Conservation (phyloP, 2,888 invertebrate species). For the Xanthorhoe designata region DNA sequence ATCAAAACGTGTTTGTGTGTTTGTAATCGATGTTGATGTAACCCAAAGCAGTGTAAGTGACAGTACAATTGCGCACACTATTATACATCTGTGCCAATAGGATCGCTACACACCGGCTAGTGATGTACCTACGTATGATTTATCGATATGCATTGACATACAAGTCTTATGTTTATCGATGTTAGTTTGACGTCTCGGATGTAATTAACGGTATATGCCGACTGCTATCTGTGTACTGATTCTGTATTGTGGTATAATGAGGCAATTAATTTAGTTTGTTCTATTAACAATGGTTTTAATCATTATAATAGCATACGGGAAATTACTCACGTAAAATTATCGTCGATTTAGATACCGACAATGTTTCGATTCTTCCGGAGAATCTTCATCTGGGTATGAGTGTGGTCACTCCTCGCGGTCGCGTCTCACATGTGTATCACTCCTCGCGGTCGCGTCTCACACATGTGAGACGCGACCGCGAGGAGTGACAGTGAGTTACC, state of each 20-base stretch:
- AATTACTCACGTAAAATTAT: too few species aligned
- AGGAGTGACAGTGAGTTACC: too few species aligned
- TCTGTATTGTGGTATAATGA: conserved; percentile 21
- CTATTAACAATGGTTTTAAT: neutral
- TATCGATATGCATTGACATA: conserved; percentile 61
- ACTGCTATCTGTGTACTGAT: conserved; percentile 37
- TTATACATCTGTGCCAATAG: conserved; percentile 10
- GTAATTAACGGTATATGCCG: conserved; percentile 52
- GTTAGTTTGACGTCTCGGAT: conserved; percentile 52
- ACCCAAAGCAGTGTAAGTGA: neutral
- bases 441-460: too few species aligned
- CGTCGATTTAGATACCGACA: too few species aligned
- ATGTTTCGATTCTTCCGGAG: too few species aligned
- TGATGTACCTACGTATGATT: conserved; percentile 65
- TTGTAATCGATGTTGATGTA: too few species aligned
- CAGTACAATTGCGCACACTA: conserved; percentile 3
- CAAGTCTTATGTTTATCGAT: conserved; percentile 57
- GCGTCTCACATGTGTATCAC: too few species aligned
- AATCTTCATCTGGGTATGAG: too few species aligned
- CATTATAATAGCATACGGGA: too few species aligned
- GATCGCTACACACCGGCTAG: conserved; percentile 53
- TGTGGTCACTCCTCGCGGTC: too few species aligned
- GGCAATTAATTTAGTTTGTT: conserved; percentile 5
- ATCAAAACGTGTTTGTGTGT: neutral
- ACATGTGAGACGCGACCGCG: too few species aligned